Percentiles rank a stretch among this genome's conserved stretches.
Evolutionary conservation across 2,113 vertebrate species (phyloP).

Genomic region (Verasper variegatus): DNA sequence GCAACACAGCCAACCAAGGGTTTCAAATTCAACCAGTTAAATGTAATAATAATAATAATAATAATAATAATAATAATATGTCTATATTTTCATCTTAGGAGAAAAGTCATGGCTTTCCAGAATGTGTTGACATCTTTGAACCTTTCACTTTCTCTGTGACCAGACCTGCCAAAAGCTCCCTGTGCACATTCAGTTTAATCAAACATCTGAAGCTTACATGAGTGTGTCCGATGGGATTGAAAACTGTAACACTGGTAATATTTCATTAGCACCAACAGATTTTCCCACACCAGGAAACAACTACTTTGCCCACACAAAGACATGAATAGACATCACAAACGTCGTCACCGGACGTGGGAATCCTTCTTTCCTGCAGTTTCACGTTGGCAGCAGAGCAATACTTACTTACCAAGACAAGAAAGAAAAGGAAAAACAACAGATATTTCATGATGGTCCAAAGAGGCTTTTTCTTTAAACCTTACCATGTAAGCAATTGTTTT

Average conservation of each 20-base stretch:
- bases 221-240: constrained; percentile 24
- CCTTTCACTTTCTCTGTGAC: not conserved
- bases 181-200: constrained; percentile 36
- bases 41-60: too few species aligned
- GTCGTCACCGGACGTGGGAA: constrained; percentile 66
- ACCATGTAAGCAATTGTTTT: constrained; percentile 33
- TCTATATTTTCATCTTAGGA: too few species aligned
- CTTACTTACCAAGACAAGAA: constrained; percentile 5
- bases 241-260: constrained; percentile 43
- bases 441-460: constrained; percentile 26
- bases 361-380: constrained; percentile 58
- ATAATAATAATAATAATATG: too few species aligned
- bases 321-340: constrained; percentile 61
- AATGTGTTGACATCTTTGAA: too few species aligned
- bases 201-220: constrained; percentile 44
- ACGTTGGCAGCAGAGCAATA: constrained; percentile 47
- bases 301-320: constrained; percentile 64
- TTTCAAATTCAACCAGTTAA: too few species aligned
- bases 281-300: constrained; percentile 53
- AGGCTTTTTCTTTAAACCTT: constrained; percentile 44
- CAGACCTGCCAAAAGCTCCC: constrained; percentile 12
- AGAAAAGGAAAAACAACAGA: not conserved
- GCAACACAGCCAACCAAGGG: not conserved
- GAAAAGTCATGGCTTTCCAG: too few species aligned
- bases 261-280: constrained; percentile 58